These are phyloP conservation scores for Drosophila nigromelanica DNA, from an alignment of 1,140 invertebrate genomes.

Conservation along the genomic window DNA sequence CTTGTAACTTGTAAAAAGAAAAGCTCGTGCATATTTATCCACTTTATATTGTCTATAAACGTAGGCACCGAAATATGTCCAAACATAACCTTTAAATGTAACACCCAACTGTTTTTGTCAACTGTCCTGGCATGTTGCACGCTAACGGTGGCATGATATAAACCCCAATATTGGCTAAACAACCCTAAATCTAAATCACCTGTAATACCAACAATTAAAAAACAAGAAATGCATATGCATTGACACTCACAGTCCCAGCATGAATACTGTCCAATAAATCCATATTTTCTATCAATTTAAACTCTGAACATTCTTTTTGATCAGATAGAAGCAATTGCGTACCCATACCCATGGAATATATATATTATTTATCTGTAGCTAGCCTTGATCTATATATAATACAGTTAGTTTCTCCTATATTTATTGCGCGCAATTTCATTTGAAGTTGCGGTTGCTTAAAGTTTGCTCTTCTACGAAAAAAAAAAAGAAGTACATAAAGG, in stretches of 20 bases:
- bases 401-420: constrained; percentile 58
- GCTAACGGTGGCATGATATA: constrained; percentile 63
- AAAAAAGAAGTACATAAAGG: background rate
- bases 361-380: background rate
- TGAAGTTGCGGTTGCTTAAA: constrained; percentile 53
- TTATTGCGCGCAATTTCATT: constrained; percentile 59
- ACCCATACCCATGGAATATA: too few species aligned
- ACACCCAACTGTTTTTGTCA: constrained; percentile 18
- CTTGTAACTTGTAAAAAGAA: background rate
- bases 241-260: constrained; percentile 46
- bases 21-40: constrained; percentile 37
- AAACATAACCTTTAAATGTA: constrained; percentile 29
- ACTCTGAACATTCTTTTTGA: background rate
- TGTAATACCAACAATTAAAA: constrained; percentile 20
- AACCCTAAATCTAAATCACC: constrained; percentile 36
- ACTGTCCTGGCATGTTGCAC: constrained; percentile 73
- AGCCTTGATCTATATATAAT: background rate
- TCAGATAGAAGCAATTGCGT: too few species aligned
- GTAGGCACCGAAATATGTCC: constrained; percentile 22
- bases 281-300: constrained; percentile 1
- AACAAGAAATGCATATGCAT: constrained; percentile 16
- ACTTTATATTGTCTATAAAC: constrained; percentile 33
- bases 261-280: constrained; percentile 23
- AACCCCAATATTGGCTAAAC: constrained; percentile 50
- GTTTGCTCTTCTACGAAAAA: constrained; percentile 24